Percentiles rank a stretch among this genome's conserved stretches.
These are phyloP conservation scores for Diadegma fenestrale DNA, from an alignment of 2,888 invertebrate species.

Conservation along the genomic window DNA sequence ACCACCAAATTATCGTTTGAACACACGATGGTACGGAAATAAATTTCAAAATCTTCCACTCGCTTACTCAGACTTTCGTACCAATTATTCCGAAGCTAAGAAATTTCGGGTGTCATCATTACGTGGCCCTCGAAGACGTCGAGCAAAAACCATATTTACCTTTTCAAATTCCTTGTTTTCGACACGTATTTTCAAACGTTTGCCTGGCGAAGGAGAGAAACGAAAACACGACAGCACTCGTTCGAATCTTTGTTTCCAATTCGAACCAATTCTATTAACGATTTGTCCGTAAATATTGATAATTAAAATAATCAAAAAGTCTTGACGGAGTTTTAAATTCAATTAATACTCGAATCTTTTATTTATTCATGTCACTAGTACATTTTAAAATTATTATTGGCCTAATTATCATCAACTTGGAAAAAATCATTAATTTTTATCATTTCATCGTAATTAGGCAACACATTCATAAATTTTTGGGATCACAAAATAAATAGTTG, in stretches of 20 bases:
- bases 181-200: background rate
- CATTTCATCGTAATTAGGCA: background rate
- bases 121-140: background rate
- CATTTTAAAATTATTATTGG: conserved; percentile 6
- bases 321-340: background rate
- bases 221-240: background rate
- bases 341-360: background rate
- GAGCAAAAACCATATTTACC: background rate
- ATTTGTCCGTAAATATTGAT: background rate
- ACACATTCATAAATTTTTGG: background rate
- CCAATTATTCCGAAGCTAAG: background rate
- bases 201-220: background rate
- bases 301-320: background rate
- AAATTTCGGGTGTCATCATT: background rate
- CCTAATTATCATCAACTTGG: background rate
- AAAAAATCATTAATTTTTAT: background rate
- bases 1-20: no score
- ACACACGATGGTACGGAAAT: no score
- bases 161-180: background rate
- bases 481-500: background rate
- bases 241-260: background rate
- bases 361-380: conserved; percentile 35
- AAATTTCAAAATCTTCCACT: no score
- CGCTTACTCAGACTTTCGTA: no score
- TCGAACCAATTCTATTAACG: background rate